These are phyloP conservation scores for Microtus richardsoni DNA, from an alignment of 2,113 vertebrate species.

Conservation along the genomic window DNA sequence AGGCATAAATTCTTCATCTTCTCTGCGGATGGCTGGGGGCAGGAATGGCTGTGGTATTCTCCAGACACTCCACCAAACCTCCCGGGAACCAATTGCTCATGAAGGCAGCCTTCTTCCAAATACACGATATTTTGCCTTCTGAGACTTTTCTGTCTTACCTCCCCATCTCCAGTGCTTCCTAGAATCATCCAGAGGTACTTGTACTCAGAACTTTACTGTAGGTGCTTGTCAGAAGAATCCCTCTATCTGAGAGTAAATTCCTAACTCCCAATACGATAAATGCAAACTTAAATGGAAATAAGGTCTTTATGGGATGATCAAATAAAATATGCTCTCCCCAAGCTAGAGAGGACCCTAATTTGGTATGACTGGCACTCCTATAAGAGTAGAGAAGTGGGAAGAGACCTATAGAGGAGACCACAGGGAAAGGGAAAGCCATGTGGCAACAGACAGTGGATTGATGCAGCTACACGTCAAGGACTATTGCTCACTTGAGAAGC, in stretches of 20 bases:
- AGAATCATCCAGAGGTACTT: background rate
- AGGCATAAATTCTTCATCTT: slow-evolving; percentile 34
- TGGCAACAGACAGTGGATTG: background rate
- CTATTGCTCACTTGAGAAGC: background rate
- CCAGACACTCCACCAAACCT: background rate
- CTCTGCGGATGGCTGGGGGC: background rate
- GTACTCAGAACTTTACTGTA: background rate
- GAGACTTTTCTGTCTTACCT: background rate
- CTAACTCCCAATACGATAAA: background rate
- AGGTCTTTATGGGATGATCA: background rate
- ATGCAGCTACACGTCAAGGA: background rate
- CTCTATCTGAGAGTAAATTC: background rate
- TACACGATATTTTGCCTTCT: background rate
- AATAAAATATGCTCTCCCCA: background rate
- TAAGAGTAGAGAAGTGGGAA: background rate
- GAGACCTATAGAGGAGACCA: background rate
- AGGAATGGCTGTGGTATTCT: background rate
- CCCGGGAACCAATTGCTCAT: background rate
- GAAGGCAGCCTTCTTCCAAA: background rate
- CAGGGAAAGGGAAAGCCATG: background rate
- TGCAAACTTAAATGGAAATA: background rate
- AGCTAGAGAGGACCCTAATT: background rate
- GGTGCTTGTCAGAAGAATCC: background rate
- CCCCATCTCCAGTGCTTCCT: background rate
- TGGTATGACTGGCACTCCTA: background rate